Percentiles rank a stretch among this genome's conserved stretches.
Evolutionary conservation across 2,113 vertebrate species (phyloP).

Genomic region (Phocoena sinus): DNA sequence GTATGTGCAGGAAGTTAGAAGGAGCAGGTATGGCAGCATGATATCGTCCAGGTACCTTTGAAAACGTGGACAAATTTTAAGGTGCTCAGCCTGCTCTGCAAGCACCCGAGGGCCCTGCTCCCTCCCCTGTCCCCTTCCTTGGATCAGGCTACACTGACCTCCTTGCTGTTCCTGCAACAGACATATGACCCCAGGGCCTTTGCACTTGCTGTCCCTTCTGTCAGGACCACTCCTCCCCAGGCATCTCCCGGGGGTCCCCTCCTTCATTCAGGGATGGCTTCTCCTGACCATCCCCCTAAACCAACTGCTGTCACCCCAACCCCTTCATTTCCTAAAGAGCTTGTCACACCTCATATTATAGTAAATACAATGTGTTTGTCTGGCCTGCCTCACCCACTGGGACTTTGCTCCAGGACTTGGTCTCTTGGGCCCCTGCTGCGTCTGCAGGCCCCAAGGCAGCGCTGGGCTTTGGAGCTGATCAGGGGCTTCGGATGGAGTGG

Average conservation of each 20-base stretch:
- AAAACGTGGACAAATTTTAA: not conserved
- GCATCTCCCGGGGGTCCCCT: not conserved
- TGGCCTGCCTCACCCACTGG: not conserved
- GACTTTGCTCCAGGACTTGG: not conserved
- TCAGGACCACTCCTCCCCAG: not conserved
- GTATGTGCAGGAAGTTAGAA: not conserved
- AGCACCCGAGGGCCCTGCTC: not conserved
- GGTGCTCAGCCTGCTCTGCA: not conserved
- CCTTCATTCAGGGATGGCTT: not conserved
- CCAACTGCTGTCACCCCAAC: not conserved
- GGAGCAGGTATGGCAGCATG: rapidly evolving
- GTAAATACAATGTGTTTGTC: rapidly evolving
- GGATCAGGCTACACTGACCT: not conserved
- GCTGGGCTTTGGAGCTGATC: not conserved
- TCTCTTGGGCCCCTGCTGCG: not conserved
- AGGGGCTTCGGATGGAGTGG: not conserved
- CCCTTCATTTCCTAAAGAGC: not conserved
- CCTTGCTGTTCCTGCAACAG: not conserved
- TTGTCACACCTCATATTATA: not conserved
- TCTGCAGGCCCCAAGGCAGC: not conserved
- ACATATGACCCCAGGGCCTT: not conserved
- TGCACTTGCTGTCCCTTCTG: not conserved
- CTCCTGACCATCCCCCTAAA: not conserved
- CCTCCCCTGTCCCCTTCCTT: not conserved
- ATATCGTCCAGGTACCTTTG: not conserved